These are phyloP conservation scores for Sebastes cheni DNA, from an alignment of 2,797 vertebrate genomes.

Conservation along the genomic window DNA sequence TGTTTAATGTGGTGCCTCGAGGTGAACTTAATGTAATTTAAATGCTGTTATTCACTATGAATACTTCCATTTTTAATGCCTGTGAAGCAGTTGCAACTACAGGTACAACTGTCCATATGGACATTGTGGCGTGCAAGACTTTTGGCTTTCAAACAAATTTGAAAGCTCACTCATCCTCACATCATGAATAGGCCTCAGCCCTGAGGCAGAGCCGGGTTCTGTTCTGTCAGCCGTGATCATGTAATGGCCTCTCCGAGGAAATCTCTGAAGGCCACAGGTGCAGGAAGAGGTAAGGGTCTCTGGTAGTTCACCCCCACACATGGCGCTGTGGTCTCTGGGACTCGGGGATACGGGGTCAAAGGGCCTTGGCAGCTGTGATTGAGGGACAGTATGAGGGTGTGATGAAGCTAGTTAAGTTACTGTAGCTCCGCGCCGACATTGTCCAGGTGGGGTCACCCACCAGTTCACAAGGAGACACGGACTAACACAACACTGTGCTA, in stretches of 20 bases:
- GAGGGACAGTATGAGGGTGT: conserved; percentile 21
- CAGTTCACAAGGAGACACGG: conserved; percentile 11
- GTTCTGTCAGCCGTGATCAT: conserved; percentile 47
- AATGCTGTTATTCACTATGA: neutral
- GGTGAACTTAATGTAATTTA: neutral
- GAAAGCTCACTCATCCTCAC: conserved; percentile 39
- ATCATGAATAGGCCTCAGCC: conserved; percentile 5
- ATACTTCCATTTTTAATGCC: neutral
- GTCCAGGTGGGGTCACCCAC: conserved; percentile 29
- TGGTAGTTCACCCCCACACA: conserved; percentile 22
- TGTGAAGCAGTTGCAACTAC: neutral
- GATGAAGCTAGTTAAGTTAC: conserved; percentile 30
- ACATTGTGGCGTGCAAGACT: neutral
- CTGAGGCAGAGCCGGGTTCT: conserved; percentile 8
- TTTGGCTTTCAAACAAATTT: neutral
- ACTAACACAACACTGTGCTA: neutral
- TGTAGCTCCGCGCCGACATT: neutral
- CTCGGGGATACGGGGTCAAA: conserved; percentile 28
- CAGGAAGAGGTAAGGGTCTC: conserved; percentile 42
- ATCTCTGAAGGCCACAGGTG: conserved; percentile 57
- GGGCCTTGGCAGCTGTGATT: conserved; percentile 27
- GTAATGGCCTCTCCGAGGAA: conserved; percentile 39
- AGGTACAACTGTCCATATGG: neutral
- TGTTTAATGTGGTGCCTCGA: neutral
- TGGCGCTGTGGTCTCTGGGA: conserved; percentile 42